Base-by-base conservation (phyloP, 1,140 invertebrate genomes). In the Eufriesea mexicana region DNA sequence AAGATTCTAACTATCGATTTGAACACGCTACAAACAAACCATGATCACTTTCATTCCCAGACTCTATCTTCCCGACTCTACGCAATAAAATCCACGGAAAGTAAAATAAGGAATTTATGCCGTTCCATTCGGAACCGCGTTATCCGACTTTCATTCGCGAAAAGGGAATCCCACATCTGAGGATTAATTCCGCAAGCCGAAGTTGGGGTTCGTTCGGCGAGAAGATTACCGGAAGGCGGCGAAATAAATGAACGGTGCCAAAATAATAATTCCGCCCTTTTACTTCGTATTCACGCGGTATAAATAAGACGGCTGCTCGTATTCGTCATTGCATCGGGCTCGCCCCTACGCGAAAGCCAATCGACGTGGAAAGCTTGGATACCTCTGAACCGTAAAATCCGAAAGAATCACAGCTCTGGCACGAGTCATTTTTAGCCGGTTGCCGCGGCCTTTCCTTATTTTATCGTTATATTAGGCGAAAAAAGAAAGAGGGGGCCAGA, bases 391-490 rank as follows among this genome's bases (percentile, higher is more conserved):
- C 86, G 80, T 86, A 51, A 88, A 89, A 89, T 89, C 87, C 86
- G 87, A 89, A 89, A 89, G 84, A 89, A 88, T 89, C 87, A 89
- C 87, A 89, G 75, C 64, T 8, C 49, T n/a, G 75, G 28, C 61
- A 59, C 67, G 84, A 88, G 76, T 72, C 61, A 79, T 89, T 84
- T 85, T 87, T 85, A 84, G 59, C 57, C 70, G 47, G 35, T 18
- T 28, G 35, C 67, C 55, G n/a, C 35, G 45, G 49, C 74, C 62
- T 88, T 88, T 88, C 54, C 84, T 85, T 85, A 74, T 73, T 88
- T 88, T 71, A 83, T 88, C 86, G 79, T 64, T 59, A 83, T 78
- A 86, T 83, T 79, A 83, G 72, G 72, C 82, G 77, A 72, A 25
- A 84, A 72, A 57, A 75, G 54, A 23, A 20, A 55, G 54, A 55